Evolutionary conservation across 2,888 invertebrate genomes (phyloP).

Genomic region (Trissoscelio sp.): DNA sequence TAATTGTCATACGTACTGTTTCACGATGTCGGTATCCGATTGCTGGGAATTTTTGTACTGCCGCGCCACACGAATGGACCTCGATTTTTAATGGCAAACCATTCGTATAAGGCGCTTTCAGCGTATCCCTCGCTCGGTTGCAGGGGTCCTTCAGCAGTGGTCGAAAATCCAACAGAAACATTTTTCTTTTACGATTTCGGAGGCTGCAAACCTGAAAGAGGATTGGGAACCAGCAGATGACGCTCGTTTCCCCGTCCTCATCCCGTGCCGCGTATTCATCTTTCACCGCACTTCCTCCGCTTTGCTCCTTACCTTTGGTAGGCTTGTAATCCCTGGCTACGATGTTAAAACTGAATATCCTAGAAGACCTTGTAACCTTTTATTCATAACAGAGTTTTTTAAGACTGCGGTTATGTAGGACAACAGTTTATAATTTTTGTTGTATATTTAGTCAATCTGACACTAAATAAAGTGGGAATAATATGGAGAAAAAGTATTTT

Average conservation of each 20-base stretch:
- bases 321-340: slow-evolving; percentile 72
- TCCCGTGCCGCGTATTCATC: slow-evolving; percentile 50
- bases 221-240: slow-evolving; percentile 78
- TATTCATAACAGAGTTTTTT: slow-evolving; percentile 31
- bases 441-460: too few relatives aligned
- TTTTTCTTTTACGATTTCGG: slow-evolving; percentile 74
- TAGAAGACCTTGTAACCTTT: slow-evolving; percentile 54
- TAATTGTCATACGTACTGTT: slow-evolving; percentile 67
- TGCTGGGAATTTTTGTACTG: slow-evolving; percentile 67
- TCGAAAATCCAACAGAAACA: slow-evolving; percentile 75
- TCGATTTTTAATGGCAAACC: slow-evolving; percentile 62
- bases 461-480: too few relatives aligned
- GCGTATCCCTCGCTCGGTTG: slow-evolving; percentile 43
- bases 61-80: slow-evolving; percentile 46
- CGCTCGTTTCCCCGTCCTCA: slow-evolving; percentile 64
- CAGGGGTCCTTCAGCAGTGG: slow-evolving; percentile 63
- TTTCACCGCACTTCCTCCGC: slow-evolving; percentile 54
- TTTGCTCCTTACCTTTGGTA: slow-evolving; percentile 55
- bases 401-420: slow-evolving; percentile 22
- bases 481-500: too few relatives aligned
- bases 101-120: slow-evolving; percentile 66
- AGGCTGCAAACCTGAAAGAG: slow-evolving; percentile 72
- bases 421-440: slow-evolving; percentile 7
- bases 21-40: slow-evolving; percentile 70
- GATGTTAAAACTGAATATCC: slow-evolving; percentile 65